Conservation (phyloP, 2,888 invertebrate species). For the Noctua fimbriata region DNA sequence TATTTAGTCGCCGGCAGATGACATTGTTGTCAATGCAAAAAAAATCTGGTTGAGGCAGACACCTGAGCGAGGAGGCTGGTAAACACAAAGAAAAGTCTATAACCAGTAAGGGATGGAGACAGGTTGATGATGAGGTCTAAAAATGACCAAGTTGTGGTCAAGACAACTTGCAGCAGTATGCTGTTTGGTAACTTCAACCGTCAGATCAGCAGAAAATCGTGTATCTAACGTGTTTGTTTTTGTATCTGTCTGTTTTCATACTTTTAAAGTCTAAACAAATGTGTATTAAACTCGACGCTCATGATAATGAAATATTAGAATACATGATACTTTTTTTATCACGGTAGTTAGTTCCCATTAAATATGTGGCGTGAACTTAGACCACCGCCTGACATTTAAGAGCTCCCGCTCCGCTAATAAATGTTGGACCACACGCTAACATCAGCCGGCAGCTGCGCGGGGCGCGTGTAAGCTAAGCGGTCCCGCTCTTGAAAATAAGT, state of each 20-base stretch:
- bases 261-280: background rate
- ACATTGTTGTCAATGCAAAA: background rate
- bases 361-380: background rate
- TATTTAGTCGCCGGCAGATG: background rate
- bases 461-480: no score
- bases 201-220: background rate
- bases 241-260: no score
- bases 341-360: background rate
- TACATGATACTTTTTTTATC: background rate
- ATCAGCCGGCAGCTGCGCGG: no score
- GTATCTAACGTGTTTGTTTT: no score
- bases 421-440: no score
- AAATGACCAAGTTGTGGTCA: background rate
- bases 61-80: background rate
- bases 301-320: no score
- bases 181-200: background rate
- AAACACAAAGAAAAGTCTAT: background rate
- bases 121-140: background rate
- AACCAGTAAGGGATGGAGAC: accelerated
- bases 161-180: background rate
- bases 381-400: no score
- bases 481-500: no score
- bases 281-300: background rate
- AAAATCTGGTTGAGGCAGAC: background rate
- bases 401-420: no score